Evolutionary conservation across 2,113 vertebrate species (phyloP).

Genomic region (Labeo catla): DNA sequence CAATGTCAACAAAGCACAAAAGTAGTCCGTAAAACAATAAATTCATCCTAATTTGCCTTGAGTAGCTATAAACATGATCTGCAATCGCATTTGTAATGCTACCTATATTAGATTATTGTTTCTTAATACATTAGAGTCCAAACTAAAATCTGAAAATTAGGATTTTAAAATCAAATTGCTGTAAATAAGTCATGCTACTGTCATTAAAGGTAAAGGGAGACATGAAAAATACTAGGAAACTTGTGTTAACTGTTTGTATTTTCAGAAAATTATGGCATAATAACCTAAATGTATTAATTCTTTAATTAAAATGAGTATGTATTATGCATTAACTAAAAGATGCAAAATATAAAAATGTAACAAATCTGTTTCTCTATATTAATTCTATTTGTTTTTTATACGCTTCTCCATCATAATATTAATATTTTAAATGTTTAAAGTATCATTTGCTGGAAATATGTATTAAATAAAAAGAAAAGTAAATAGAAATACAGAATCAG

Average conservation of each 20-base stretch:
- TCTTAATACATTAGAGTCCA: neutral
- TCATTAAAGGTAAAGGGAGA: neutral
- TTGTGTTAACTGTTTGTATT: neutral
- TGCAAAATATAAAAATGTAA: neutral
- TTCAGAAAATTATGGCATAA: neutral
- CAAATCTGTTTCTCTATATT: too few species aligned
- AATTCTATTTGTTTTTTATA: neutral
- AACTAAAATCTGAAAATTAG: neutral
- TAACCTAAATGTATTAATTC: neutral
- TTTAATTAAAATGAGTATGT: neutral
- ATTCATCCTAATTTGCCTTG: neutral
- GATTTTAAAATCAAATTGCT: neutral
- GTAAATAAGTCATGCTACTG: neutral
- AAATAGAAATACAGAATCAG: neutral
- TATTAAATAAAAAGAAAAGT: neutral
- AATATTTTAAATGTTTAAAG: neutral
- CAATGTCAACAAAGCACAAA: neutral
- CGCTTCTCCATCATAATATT: neutral
- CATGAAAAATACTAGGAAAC: neutral
- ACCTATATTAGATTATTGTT: neutral
- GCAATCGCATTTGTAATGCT: neutral
- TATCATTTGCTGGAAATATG: neutral
- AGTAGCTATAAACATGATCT: neutral
- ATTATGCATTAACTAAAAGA: neutral
- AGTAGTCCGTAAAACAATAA: neutral